Percentiles rank a stretch among this genome's conserved stretches.
These are phyloP conservation scores for Mythimna pallens DNA, from an alignment of 2,888 invertebrate species.

Conservation along the genomic window DNA sequence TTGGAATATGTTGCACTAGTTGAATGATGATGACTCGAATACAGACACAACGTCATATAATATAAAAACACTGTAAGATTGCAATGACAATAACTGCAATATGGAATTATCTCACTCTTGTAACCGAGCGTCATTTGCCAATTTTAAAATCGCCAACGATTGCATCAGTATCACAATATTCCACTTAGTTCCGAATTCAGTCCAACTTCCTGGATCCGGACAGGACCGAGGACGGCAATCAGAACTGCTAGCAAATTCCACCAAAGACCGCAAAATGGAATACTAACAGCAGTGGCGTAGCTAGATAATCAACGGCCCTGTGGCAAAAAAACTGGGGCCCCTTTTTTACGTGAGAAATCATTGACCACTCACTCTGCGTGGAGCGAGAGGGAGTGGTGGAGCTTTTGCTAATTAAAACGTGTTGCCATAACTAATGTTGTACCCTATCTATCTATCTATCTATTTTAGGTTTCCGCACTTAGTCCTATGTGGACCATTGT, in stretches of 20 bases:
- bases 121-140: not conserved
- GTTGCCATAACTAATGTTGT: too few relatives aligned
- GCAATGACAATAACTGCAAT: not conserved
- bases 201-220: not conserved
- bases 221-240: not conserved
- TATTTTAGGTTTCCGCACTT: too few relatives aligned
- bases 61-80: too few relatives aligned
- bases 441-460: too few relatives aligned
- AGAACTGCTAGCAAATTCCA: not conserved
- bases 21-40: not conserved
- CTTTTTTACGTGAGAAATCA: too few relatives aligned
- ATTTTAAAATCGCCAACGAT: not conserved
- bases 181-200: not conserved
- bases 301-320: too few relatives aligned
- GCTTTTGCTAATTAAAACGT: too few relatives aligned
- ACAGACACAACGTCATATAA: not conserved
- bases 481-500: too few relatives aligned
- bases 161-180: not conserved
- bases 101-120: not conserved
- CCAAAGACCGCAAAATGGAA: not conserved
- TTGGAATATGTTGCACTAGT: too few relatives aligned
- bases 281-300: not conserved
- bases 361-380: too few relatives aligned
- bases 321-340: too few relatives aligned
- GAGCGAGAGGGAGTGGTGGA: too few relatives aligned